phyloP scores from a whole-genome alignment of 2,113 vertebrate genomes.

The Ardeotis arabs region DNA sequence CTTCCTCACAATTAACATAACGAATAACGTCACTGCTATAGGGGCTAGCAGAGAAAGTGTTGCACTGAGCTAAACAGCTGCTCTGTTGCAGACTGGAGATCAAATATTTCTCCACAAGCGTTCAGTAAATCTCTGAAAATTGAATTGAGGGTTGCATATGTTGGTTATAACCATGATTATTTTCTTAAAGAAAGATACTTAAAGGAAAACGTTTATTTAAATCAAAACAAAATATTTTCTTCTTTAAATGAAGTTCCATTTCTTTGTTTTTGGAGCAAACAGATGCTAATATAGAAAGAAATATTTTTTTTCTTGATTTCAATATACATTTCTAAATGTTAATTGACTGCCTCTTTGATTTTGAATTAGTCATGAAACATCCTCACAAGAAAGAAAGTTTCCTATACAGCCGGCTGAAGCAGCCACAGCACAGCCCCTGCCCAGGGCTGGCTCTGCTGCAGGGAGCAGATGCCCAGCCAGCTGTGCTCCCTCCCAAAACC shows the following conservation, averaged over 20 bases:
- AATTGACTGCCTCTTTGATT: not conserved
- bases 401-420: not conserved
- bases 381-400: not conserved
- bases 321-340: not conserved
- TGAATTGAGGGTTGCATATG: not conserved
- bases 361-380: not conserved
- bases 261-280: not conserved
- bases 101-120: not conserved
- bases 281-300: not conserved
- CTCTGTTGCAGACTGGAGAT: not conserved
- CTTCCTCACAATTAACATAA: not conserved
- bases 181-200: not conserved
- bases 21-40: fast-evolving
- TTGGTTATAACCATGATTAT: not conserved
- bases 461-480: not conserved
- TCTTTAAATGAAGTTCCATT: not conserved
- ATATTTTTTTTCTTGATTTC: not conserved
- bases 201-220: not conserved
- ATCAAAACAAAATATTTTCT: not conserved
- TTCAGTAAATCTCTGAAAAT: not conserved
- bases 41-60: not conserved
- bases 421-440: not conserved
- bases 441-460: not conserved
- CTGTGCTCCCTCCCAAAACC: not conserved
- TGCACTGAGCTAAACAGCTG: not conserved